These are phyloP conservation scores for Ariopsis seemanni DNA, from an alignment of 2,113 vertebrate species.

Conservation along the genomic window DNA sequence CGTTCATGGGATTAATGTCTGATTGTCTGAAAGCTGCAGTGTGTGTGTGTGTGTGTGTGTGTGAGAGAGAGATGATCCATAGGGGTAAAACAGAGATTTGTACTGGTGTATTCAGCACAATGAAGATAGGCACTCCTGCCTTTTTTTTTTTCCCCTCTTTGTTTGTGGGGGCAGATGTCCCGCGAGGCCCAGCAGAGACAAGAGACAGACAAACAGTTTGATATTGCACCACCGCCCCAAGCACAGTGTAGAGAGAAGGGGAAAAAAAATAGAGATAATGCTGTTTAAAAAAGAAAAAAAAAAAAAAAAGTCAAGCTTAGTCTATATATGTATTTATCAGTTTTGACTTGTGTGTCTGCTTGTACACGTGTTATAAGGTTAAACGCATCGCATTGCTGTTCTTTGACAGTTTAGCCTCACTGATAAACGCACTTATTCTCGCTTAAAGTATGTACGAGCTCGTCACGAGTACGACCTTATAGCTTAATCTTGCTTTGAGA, in stretches of 20 bases:
- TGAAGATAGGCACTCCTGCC: conserved; percentile 64
- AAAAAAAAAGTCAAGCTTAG: conserved; percentile 59
- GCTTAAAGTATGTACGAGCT: not conserved
- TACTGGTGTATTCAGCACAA: conserved; percentile 73
- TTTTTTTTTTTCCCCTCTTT: conserved; percentile 60
- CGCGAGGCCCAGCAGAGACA: conserved; percentile 68
- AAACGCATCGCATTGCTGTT: conserved; percentile 37
- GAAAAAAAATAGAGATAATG: conserved; percentile 55
- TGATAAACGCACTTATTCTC: not conserved
- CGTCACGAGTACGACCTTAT: not conserved
- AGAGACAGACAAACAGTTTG: conserved; percentile 79
- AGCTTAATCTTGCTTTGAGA: not conserved
- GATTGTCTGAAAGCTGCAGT: not conserved
- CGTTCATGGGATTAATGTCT: not conserved
- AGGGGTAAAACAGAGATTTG: conserved; percentile 55
- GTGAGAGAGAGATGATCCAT: conserved; percentile 44
- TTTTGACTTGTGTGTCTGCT: conserved; percentile 19
- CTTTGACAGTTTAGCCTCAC: conserved; percentile 7
- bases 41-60: not conserved
- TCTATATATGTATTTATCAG: conserved; percentile 28
- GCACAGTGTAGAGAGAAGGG: not conserved
- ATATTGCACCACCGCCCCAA: conserved; percentile 75
- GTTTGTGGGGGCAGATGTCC: conserved; percentile 74
- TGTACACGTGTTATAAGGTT: conserved; percentile 53
- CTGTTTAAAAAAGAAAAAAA: conserved; percentile 64